Evolutionary conservation across 2,797 vertebrate genomes (phyloP).

Genomic region (Apogon talboti): DNA sequence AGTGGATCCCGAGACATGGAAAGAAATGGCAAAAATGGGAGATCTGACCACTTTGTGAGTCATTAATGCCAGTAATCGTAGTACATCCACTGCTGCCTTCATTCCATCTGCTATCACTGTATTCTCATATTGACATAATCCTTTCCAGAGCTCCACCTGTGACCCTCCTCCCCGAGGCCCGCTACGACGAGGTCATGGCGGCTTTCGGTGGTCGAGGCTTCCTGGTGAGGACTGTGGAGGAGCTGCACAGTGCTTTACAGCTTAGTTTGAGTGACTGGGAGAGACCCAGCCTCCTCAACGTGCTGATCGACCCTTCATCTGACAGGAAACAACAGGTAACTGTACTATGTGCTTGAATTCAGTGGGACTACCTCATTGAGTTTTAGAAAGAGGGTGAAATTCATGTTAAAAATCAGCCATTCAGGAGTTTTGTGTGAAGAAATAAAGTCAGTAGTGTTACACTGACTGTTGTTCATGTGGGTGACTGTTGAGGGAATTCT

Average conservation of each 20-base stretch:
- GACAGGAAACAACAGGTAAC: conserved; percentile 92
- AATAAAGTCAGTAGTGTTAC: too few species aligned
- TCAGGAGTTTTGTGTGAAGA: not conserved
- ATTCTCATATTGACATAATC: not conserved
- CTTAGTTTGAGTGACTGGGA: conserved; percentile 85
- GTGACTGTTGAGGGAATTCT: not conserved
- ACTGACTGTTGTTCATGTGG: not conserved
- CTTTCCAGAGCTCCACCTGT: conserved; percentile 88
- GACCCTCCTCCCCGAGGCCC: conserved; percentile 91
- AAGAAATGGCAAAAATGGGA: conserved; percentile 85
- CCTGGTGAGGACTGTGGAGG: conserved; percentile 89
- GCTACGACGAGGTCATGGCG: conserved; percentile 91
- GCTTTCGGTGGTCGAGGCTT: conserved; percentile 94
- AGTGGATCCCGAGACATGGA: conserved; percentile 88
- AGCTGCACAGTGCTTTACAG: conserved; percentile 86
- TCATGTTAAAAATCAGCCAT: too few species aligned
- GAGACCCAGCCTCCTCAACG: conserved; percentile 90
- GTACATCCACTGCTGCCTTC: not conserved
- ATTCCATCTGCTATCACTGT: not conserved
- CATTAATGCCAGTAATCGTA: not conserved
- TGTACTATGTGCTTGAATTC: not conserved
- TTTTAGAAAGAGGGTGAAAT: not conserved
- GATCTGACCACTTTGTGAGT: conserved; percentile 88
- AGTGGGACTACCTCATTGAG: not conserved
- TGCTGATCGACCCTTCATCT: conserved; percentile 92